Base-by-base conservation (phyloP, 37 sponge, comb jelly and placozoan species). In the Cliona cf. orientalis region DNA sequence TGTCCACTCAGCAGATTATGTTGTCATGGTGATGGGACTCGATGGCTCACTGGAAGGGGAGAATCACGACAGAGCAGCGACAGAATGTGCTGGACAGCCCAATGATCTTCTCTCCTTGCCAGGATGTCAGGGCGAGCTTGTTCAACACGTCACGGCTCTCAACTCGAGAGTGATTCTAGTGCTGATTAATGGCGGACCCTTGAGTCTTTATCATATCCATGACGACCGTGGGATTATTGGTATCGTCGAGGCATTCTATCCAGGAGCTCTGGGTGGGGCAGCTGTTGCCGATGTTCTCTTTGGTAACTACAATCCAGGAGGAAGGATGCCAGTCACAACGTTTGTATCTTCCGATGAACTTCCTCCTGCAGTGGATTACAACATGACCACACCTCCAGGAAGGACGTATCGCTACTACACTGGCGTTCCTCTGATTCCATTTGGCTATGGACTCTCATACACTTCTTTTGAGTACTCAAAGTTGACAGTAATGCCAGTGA, bases 191-290 rank as follows among this genome's bases (percentile, higher is more conserved):
- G 91, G 91, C 2, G 91, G 91, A 17, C 91, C 91, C 22, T 32
- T 91, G 3, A 86, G 82, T 43, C 42, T 82, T 25, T 43, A 69
- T 9, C 14, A 41, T 22, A 31, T 86, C 21, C 62, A 36, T 41
- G n/a, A 22, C 23, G 75, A 69, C 59, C 19, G n/a, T 66, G 76
- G 69, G 36, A 71, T 86, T 4, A 29, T 67, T 6, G 87, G 80
- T 23, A 67, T 86, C 22, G 45, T 91, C 33, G 91, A 91, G 46
- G 91, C 87, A 39, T 91, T 85, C 77, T 91, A 91, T 59, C 87
- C 87, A 32, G 91, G 91, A 40, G 82, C 87, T 35, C 39, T 80
- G 31, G 91, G 77, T 7, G 80, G 81, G 28, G 46, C 46, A 0
- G 80, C 81, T 1, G 81, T 87, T 46, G 83, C 83, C 1, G 76